Base-by-base conservation (phyloP, 1,140 invertebrate genomes). In the Drosophila virilis region DNA sequence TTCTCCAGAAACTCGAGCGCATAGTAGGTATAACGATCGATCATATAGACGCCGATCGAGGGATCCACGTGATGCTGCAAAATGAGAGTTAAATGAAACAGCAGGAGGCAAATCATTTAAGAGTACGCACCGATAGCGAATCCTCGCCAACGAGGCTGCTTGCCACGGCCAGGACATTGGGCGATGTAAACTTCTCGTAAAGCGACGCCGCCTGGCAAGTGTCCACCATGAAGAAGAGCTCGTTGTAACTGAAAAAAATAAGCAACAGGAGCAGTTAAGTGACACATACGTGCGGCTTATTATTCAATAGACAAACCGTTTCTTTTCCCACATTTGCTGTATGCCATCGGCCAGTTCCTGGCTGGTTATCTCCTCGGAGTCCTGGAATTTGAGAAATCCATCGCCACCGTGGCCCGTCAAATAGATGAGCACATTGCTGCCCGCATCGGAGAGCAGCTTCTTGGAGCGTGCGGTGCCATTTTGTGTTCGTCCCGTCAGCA, bases 241-340 rank as follows among this genome's bases (percentile, higher is more conserved):
- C 98, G 94, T 99, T 97, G 92, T 99, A 99, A 70, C 97, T 97
- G 91, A 94, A 58, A 42, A 7, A 12, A 13, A 94, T 83, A 1
- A 28, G 10, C 15, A 4, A 54, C 0, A 8, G n/a, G 0, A 35
- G 12, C 28, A 32, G 9, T 5, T 50, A 15, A 33, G 3, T 43
- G 17, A 35, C n/a, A 8, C 15, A 50, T 42, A 43, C 12, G 6
- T 12, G 4, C n/a, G 10, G 10, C 12, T 6, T n/a, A n/a, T 42
- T 2, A 50, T 12, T 32, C n/a, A 13, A n/a, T 7, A 33, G 3
- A 52, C 13, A 32, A 32, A 97, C 96, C 98, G 96, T 92, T 96
- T 95, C 92, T 99, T 99, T 86, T 99, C 97, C 97, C 98, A 99
- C 99, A 99, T 99, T 93, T 99, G 98, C 92, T 99, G 98, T 70